These are phyloP conservation scores for Sporophila hypoxantha DNA, from an alignment of 2,113 vertebrate species.

Conservation along the genomic window DNA sequence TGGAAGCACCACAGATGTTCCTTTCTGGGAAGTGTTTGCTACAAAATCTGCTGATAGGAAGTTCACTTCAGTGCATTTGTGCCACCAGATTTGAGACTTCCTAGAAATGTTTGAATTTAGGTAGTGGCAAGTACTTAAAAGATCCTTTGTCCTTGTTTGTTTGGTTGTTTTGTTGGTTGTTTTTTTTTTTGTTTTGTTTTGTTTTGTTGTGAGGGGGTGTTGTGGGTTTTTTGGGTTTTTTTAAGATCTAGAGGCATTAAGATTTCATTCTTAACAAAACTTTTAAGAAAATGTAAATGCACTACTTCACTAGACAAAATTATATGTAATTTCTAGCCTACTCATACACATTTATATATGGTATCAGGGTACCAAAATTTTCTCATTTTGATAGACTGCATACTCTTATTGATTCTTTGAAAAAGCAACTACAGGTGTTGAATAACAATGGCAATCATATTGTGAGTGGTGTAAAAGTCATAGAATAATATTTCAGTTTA, in stretches of 20 bases:
- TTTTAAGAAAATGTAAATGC: background rate
- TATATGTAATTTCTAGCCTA: background rate
- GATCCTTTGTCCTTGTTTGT: background rate
- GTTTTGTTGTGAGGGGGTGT: too few species aligned
- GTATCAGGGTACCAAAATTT: background rate
- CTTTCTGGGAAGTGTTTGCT: background rate
- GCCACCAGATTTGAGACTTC: background rate
- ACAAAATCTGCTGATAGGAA: background rate
- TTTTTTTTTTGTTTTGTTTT: background rate
- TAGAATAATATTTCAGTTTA: conserved; percentile 31
- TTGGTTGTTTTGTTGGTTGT: background rate
- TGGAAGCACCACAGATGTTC: background rate
- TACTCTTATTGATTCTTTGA: conserved; percentile 52
- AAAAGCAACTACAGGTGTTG: conserved; percentile 20
- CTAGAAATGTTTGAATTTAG: background rate
- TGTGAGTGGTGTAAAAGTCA: background rate
- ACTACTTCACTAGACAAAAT: background rate
- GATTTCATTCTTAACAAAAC: background rate
- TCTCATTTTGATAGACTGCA: background rate
- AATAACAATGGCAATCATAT: conserved; percentile 27
- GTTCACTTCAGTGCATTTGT: background rate
- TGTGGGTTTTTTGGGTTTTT: background rate
- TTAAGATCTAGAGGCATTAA: background rate
- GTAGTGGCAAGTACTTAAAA: background rate
- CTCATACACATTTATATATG: background rate